Percentiles rank a stretch among this genome's conserved stretches.
Evolutionary conservation across 2,113 vertebrate genomes (phyloP).

Genomic region (Craseonycteris thonglongyai): DNA sequence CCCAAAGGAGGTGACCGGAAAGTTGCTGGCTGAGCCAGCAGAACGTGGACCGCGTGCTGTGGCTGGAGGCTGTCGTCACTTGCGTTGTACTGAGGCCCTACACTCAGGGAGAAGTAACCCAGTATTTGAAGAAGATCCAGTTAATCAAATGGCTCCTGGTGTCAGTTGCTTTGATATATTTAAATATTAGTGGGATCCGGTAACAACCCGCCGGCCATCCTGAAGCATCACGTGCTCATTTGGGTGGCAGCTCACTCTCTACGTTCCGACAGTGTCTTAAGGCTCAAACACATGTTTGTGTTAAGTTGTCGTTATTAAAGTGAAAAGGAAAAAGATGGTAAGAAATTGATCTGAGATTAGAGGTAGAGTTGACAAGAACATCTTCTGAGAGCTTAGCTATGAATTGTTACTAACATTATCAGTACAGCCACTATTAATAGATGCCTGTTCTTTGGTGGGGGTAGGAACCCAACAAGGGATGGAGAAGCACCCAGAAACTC

Average conservation of each 20-base stretch:
- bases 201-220: neutral
- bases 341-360: neutral
- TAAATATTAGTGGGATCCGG: neutral
- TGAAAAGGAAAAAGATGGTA: neutral
- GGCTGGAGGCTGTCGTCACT: constrained; percentile 85
- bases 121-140: constrained; percentile 81
- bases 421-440: neutral
- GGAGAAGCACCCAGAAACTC: neutral
- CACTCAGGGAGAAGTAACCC: constrained; percentile 82
- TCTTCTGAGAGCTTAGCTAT: neutral
- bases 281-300: neutral
- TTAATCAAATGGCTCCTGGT: constrained; percentile 81
- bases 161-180: neutral
- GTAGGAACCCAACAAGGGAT: neutral
- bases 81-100: constrained; percentile 85
- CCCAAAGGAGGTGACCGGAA: constrained; percentile 79
- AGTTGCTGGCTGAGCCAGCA: constrained; percentile 71
- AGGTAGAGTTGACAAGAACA: neutral
- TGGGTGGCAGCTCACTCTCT: neutral
- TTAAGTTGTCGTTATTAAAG: neutral
- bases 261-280: neutral
- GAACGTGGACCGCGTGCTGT: constrained; percentile 79
- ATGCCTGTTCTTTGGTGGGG: neutral
- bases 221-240: neutral
- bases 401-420: neutral